Evolutionary conservation across 2,888 invertebrate genomes (phyloP).

Genomic region (Pyrrhosoma nymphula): DNA sequence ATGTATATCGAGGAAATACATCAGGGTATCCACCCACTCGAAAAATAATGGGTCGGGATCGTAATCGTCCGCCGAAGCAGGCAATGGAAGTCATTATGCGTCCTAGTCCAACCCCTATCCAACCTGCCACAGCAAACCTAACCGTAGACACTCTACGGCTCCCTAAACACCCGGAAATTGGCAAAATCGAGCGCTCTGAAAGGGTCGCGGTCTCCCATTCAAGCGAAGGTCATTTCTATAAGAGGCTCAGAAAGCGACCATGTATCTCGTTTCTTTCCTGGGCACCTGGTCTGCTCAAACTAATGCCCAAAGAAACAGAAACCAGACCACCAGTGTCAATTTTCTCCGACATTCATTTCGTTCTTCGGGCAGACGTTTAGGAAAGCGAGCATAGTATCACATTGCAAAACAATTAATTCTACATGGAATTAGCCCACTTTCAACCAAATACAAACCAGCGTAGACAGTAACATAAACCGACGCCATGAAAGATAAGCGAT

Average conservation of each 20-base stretch:
- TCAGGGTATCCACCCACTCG: not conserved
- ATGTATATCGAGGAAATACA: not conserved
- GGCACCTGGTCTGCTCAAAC: not conserved
- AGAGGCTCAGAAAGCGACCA: not conserved
- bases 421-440: too few relatives aligned
- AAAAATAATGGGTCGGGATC: not conserved
- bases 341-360: too few relatives aligned
- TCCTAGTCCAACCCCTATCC: too few relatives aligned
- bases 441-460: too few relatives aligned
- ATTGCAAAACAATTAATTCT: too few relatives aligned
- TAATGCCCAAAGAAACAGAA: not conserved
- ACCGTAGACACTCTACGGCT: not conserved
- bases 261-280: not conserved
- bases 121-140: not conserved
- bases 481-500: too few relatives aligned
- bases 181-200: not conserved
- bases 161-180: not conserved
- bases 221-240: not conserved
- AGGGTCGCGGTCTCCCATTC: not conserved
- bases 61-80: not conserved
- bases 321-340: not conserved
- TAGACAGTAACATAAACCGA: too few relatives aligned
- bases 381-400: too few relatives aligned
- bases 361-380: too few relatives aligned
- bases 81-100: not conserved